Percentiles rank a stretch among this genome's conserved stretches.
Evolutionary conservation across 2,113 vertebrate genomes (phyloP).

Genomic region (Vireo altiloquus): DNA sequence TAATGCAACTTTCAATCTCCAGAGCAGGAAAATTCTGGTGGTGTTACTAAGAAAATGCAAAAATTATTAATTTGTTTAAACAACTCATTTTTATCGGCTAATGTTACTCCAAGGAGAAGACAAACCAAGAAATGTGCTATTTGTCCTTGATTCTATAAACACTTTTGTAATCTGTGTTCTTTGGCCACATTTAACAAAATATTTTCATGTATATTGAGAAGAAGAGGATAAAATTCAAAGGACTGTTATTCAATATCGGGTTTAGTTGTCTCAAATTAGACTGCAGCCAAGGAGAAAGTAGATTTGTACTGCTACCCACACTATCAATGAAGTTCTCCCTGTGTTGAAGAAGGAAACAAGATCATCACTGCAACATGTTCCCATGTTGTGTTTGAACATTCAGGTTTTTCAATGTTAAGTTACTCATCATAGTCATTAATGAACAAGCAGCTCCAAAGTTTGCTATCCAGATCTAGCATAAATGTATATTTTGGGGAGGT

Average conservation of each 20-base stretch:
- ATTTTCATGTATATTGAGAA: neutral
- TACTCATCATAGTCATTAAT: neutral
- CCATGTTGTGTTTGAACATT: neutral
- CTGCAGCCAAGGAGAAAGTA: neutral
- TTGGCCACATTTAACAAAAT: neutral
- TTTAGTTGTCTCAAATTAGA: neutral
- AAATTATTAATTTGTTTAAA: neutral
- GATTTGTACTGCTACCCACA: neutral
- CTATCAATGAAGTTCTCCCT: neutral
- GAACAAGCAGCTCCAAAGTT: neutral
- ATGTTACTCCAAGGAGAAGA: neutral
- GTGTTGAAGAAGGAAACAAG: neutral
- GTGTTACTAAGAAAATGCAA: neutral
- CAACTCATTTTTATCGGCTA: neutral
- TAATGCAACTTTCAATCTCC: neutral
- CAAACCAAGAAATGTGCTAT: neutral
- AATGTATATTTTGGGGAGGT: fast-evolving
- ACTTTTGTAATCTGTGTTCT: neutral
- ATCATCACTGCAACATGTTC: neutral
- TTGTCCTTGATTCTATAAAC: neutral
- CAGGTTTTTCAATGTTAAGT: neutral
- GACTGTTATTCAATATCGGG: neutral
- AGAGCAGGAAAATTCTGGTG: neutral
- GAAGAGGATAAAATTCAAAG: neutral
- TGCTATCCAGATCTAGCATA: neutral